These are phyloP conservation scores for Phyllostomus discolor DNA, from an alignment of 2,113 vertebrate genomes.

Conservation along the genomic window DNA sequence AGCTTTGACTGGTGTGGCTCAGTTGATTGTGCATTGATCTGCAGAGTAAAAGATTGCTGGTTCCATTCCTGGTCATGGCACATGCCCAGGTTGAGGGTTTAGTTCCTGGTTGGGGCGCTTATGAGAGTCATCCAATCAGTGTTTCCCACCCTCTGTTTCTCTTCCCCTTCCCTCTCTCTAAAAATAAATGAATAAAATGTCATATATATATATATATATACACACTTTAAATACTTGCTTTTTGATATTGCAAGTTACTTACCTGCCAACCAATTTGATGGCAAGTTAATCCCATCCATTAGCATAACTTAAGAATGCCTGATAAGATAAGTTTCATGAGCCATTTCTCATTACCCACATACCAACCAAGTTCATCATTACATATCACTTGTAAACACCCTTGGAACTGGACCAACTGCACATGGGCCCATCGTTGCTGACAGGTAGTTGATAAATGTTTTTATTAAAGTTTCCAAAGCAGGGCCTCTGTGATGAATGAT, in stretches of 20 bases:
- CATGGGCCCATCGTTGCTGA: neutral
- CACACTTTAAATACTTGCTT: neutral
- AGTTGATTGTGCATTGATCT: no score
- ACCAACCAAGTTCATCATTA: neutral
- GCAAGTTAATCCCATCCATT: neutral
- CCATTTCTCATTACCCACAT: constrained; percentile 6
- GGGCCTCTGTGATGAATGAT: neutral
- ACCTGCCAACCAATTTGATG: neutral
- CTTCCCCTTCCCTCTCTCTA: no score
- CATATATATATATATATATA: no score
- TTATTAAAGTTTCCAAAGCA: constrained; percentile 36
- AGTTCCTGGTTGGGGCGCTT: no score
- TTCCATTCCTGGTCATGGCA: no score
- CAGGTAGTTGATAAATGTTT: neutral
- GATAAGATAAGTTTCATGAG: neutral
- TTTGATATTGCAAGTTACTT: neutral
- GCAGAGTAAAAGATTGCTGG: no score
- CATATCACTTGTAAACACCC: neutral
- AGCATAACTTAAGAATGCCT: neutral
- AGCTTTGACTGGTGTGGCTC: neutral
- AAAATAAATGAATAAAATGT: no score
- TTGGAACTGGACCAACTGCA: neutral
- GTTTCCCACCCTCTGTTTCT: no score
- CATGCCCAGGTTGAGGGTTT: no score
- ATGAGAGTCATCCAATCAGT: no score